Conservation (phyloP, 2,113 vertebrate genomes). For the Porphyrio hochstetteri region DNA sequence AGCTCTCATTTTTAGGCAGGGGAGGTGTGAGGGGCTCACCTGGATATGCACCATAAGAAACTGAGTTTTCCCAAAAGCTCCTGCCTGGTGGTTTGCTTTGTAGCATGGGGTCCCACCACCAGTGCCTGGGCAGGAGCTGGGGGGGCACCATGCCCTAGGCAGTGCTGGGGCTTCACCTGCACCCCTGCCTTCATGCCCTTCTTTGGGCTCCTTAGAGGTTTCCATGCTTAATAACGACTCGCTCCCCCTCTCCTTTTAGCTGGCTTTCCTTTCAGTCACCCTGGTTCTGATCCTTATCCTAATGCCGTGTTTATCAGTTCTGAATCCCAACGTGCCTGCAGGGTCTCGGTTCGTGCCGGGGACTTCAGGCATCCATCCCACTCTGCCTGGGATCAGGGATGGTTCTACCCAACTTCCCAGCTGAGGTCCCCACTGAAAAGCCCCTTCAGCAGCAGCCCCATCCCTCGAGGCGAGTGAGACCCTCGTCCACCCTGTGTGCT, state of each 20-base stretch:
- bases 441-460: neutral
- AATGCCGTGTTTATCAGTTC: accelerated
- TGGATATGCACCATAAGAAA: neutral
- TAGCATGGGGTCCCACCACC: accelerated
- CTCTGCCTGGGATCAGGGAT: neutral
- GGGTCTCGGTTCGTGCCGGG: neutral
- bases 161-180: neutral
- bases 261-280: neutral
- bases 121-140: accelerated
- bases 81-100: neutral
- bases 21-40: neutral
- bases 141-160: accelerated
- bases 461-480: accelerated
- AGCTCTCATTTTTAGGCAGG: neutral
- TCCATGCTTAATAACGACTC: neutral
- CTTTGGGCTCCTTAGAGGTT: accelerated
- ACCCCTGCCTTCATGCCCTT: neutral
- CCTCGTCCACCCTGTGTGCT: accelerated
- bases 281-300: neutral
- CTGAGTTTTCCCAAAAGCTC: neutral
- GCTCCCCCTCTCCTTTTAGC: neutral
- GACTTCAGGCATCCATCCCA: neutral
- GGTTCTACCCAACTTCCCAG: accelerated
- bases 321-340: neutral
- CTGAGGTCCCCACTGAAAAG: neutral